These are phyloP conservation scores for Oxycera nigricornis DNA, from an alignment of 2,888 invertebrate species.

Conservation along the genomic window DNA sequence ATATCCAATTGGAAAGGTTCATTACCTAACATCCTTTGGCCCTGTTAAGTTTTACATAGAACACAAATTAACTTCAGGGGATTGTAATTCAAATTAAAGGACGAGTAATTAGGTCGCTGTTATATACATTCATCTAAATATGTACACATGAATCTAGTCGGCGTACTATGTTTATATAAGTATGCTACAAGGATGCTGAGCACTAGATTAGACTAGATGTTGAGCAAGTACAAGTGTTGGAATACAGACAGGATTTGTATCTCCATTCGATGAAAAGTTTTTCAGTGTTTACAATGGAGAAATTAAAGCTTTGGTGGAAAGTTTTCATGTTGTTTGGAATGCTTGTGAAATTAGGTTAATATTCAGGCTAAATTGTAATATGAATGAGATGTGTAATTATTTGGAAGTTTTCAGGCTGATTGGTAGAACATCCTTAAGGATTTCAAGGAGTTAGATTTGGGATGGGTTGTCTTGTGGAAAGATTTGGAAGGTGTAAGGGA, in stretches of 20 bases:
- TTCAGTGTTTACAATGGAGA: slow-evolving; percentile 6
- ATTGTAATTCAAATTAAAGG: slow-evolving; percentile 34
- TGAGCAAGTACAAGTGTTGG: not conserved
- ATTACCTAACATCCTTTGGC: not conserved
- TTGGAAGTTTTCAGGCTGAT: slow-evolving; percentile 16
- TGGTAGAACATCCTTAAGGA: slow-evolving; percentile 29
- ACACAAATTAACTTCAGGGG: slow-evolving; percentile 36
- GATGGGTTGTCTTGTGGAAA: too few relatives aligned
- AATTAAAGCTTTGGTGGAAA: not conserved
- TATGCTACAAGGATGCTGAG: too few relatives aligned
- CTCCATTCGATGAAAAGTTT: not conserved
- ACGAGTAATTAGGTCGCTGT: slow-evolving; percentile 33
- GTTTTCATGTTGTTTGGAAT: not conserved
- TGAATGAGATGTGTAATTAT: slow-evolving; percentile 26
- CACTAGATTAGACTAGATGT: not conserved
- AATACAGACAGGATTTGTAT: not conserved
- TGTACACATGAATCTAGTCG: too few relatives aligned
- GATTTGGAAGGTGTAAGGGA: too few relatives aligned
- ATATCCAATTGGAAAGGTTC: slow-evolving; percentile 12
- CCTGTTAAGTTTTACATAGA: slow-evolving; percentile 29
- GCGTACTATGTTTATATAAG: too few relatives aligned
- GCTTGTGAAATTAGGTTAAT: not conserved
- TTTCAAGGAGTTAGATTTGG: too few relatives aligned
- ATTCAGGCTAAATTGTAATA: not conserved
- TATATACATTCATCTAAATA: slow-evolving; percentile 21